phyloP scores from a whole-genome alignment of 2,888 invertebrate genomes.

The Lepetodrilus schrolli region DNA sequence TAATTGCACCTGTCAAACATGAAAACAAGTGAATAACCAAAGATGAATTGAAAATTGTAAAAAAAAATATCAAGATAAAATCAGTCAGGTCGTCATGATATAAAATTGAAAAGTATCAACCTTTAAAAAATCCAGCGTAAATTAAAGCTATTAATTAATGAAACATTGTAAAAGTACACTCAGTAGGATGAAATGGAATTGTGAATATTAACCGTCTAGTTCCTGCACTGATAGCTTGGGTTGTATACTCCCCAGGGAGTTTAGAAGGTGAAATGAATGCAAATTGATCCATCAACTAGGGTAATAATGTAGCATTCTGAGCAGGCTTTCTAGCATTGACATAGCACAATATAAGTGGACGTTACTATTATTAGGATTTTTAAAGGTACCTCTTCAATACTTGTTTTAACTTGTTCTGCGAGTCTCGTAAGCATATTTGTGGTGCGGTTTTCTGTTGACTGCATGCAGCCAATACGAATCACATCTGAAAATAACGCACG shows the following conservation, averaged over 20 bases:
- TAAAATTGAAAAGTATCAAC: too few relatives aligned
- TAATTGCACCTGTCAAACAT: slow-evolving; percentile 41
- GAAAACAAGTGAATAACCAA: slow-evolving; percentile 3
- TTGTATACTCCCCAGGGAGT: neutral
- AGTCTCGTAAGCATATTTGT: slow-evolving; percentile 48
- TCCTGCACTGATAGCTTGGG: neutral
- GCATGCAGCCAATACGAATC: slow-evolving; percentile 36
- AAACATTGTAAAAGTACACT: too few relatives aligned
- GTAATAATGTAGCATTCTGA: too few relatives aligned
- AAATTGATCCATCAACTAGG: too few relatives aligned
- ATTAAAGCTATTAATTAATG: too few relatives aligned
- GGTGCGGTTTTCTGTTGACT: slow-evolving; percentile 8
- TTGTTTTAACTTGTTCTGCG: slow-evolving; percentile 50
- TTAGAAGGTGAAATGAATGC: too few relatives aligned
- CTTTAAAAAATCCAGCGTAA: too few relatives aligned
- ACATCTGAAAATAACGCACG: slow-evolving; percentile 23
- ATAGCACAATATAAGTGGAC: too few relatives aligned
- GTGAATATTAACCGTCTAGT: too few relatives aligned
- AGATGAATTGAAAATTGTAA: neutral
- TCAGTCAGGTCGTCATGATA: neutral
- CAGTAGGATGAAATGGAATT: too few relatives aligned
- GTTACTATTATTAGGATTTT: neutral
- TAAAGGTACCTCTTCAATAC: slow-evolving; percentile 51
- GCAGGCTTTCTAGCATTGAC: too few relatives aligned
- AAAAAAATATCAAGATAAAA: neutral